These are phyloP conservation scores for Scaptomyza pallida DNA, from an alignment of 1,140 invertebrate genomes.

Conservation along the genomic window DNA sequence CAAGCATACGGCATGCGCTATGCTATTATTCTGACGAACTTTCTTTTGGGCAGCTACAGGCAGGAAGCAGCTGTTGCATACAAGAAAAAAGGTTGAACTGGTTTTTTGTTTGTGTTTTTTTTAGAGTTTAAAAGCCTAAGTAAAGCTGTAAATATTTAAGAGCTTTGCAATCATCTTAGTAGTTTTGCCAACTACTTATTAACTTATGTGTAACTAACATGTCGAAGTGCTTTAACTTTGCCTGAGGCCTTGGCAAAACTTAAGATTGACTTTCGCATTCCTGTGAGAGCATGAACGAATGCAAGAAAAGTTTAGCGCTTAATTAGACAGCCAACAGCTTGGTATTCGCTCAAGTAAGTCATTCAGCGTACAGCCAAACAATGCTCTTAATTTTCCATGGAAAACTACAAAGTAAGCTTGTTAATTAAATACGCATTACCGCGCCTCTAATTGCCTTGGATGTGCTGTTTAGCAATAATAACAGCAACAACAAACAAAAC, in stretches of 20 bases:
- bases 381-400: conserved; percentile 75
- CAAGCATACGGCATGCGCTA: conserved; percentile 45
- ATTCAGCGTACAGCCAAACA: conserved; percentile 48
- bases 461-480: conserved; percentile 61
- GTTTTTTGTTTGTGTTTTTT: too few relatives aligned
- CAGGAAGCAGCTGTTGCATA: conserved; percentile 59
- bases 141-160: conserved; percentile 20
- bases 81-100: not conserved
- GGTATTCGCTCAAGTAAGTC: conserved; percentile 39
- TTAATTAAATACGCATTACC: conserved; percentile 81
- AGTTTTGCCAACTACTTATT: conserved; percentile 17
- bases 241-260: conserved; percentile 28
- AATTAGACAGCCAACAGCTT: conserved; percentile 67
- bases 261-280: conserved; percentile 33
- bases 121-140: not conserved
- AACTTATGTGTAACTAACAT: conserved; percentile 9
- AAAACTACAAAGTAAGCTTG: conserved; percentile 80
- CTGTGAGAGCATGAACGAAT: not conserved
- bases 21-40: conserved; percentile 56
- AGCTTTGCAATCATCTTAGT: conserved; percentile 21
- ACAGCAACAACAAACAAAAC: conserved; percentile 32
- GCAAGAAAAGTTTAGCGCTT: conserved; percentile 66
- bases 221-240: conserved; percentile 5
- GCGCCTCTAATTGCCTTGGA: conserved; percentile 74
- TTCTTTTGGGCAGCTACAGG: conserved; percentile 1